Evolutionary conservation across 2,888 invertebrate genomes (phyloP), one percentile per base, ranked within the genome.

Genomic region (Cryptocheilus praepositus): DNA sequence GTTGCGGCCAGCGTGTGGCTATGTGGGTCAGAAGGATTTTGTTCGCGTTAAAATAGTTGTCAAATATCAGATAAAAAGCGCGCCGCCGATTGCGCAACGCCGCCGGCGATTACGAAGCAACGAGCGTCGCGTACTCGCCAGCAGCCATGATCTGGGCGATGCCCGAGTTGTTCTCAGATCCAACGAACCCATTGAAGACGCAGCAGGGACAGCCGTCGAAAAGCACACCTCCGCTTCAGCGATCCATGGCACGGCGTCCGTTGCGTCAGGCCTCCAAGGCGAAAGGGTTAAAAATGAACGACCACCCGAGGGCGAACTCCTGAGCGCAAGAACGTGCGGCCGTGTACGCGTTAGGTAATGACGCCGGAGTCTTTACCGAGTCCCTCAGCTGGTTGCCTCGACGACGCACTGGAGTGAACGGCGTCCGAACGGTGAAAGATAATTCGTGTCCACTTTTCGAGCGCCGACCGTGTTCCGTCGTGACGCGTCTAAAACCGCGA

Each of bases 271-370:
- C 7, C 36, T 7, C 4, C 1, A 36, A 36, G 11, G 11, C 8
- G 36, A 36, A 36, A 11, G 36, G 36, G 36, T 36, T 36, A 36
- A 7, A 36, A 36, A 36, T 36, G 3, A 5, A 36, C 36, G 36
- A 11, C 28, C 28, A 5, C 28, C 7, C 7, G 7, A 5, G 7
- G 7, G 3, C 46, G 46, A 46, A 15, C 5, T 7, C 3, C 15
- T 2, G 52, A 52, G 52, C 18, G 19, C 18, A 22, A 18, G 45
- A 25, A 53, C 52, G 21, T 53, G 45, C 54, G 67, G 49, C 28
- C 58, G 59, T 65, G 67, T 69, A 59, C 51, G 64, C 60, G 36
- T 36, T 7, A 55, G 67, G 64, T 63, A 73, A 78, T 62, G 59
- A 69, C 73, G 61, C 60, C 58, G 44, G 58, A 16, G 21, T 43